Evolutionary conservation across 1,140 invertebrate genomes (phyloP), one percentile per base, ranked within the genome.

Genomic region (Hirudo medicinalis): DNA sequence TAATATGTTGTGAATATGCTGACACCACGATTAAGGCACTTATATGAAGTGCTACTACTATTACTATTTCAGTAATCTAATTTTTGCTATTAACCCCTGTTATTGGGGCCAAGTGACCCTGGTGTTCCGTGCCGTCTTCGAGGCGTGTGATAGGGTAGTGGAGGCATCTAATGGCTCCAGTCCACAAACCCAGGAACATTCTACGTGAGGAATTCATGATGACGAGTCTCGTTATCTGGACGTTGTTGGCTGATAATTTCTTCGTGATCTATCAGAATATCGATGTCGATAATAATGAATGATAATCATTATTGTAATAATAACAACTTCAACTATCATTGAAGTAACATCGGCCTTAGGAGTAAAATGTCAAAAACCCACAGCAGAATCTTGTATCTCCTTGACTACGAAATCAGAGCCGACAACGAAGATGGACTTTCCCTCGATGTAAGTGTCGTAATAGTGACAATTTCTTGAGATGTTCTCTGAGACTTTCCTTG

Each of bases 401-500:
- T 63, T 63, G 57, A 63, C 57, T 0, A 63, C 57, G 57, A 63
- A 63, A 63, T 63, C 57, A n/a, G 57, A 63, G 2, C 57, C 57
- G 29, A 63, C 57, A 1, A 63, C 57, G 13, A 63, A 63, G 22
- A 63, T 63, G 11, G 57, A 63, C 57, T 63, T 63, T 13, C 57
- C 57, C 57, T 63, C 57, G 11, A 63, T 63, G 29, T 32, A 63
- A 6, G 57, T 63, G 57, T 63, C 57, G 29, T 63, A 63, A 63
- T 63, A 63, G 22, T 32, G 57, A 20, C 57, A 63, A 20, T 63
- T 22, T 15, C 29, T 63, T 20, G 29, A 63, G 9, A 63, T 32
- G 29, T 63, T 63, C 29, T 63, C 57, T 22, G 57, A 63, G 11
- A 63, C 57, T 63, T 63, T 63, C 13, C 29, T 63, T 0, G 57